Percentiles rank a stretch among this genome's conserved stretches.
phyloP scores from a whole-genome alignment of 2,113 vertebrate species.

The Peucedramus taeniatus region DNA sequence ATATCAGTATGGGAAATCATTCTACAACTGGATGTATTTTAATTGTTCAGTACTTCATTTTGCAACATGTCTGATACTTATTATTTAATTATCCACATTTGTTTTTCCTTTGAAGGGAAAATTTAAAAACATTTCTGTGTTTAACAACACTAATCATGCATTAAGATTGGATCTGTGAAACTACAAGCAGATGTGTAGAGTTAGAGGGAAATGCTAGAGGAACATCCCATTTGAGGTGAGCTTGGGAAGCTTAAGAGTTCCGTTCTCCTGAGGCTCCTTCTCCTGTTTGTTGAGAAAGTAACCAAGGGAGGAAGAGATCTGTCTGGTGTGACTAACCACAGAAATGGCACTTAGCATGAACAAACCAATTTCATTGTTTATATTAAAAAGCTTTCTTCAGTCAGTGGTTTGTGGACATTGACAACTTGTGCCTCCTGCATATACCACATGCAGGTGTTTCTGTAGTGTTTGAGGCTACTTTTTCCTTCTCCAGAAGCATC shows the following conservation, averaged over 20 bases:
- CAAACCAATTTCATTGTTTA: background rate
- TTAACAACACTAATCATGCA: background rate
- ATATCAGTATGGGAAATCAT: background rate
- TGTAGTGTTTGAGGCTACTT: background rate
- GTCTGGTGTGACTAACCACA: background rate
- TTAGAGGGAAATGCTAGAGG: background rate
- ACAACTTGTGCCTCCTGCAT: background rate
- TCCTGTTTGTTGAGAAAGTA: background rate
- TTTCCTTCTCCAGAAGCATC: background rate
- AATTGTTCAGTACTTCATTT: background rate
- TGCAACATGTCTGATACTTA: background rate
- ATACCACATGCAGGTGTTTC: background rate
- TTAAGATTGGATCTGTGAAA: background rate
- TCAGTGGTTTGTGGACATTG: background rate
- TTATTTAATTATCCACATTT: background rate
- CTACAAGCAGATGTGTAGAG: background rate
- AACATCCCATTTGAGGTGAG: too few species aligned
- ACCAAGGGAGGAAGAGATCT: background rate
- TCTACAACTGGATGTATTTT: background rate
- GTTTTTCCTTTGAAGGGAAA: background rate
- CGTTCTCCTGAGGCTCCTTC: background rate
- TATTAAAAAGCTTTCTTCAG: background rate
- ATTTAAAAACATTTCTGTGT: background rate
- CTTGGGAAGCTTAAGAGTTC: background rate
- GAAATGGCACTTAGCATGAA: background rate